Conservation (phyloP, 2,888 invertebrate species). For the Andrena flavipes region DNA sequence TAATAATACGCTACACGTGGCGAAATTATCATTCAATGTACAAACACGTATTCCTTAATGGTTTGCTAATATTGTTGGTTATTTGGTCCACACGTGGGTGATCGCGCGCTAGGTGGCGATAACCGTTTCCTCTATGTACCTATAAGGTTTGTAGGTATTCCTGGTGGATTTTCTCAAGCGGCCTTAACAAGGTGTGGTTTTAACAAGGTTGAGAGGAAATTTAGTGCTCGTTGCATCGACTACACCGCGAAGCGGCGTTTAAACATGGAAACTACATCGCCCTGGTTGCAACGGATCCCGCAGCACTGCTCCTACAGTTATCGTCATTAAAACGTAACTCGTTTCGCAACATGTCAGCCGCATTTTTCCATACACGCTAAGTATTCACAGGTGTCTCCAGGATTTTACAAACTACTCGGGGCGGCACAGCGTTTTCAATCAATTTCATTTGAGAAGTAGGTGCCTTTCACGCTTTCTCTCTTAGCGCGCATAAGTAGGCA, state of each 20-base stretch:
- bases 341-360: slow-evolving; percentile 44
- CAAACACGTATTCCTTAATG: neutral
- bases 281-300: slow-evolving; percentile 11
- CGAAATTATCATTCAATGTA: neutral
- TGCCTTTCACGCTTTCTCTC: neutral
- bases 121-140: slow-evolving; percentile 1
- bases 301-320: slow-evolving; percentile 4
- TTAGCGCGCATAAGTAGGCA: neutral
- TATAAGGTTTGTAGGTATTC: slow-evolving; percentile 25
- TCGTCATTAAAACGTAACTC: slow-evolving; percentile 47
- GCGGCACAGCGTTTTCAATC: neutral
- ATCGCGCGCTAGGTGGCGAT: slow-evolving; percentile 13
- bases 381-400: slow-evolving; percentile 2
- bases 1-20: neutral
- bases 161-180: slow-evolving; percentile 65
- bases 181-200: slow-evolving; percentile 77
- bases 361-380: slow-evolving; percentile 3
- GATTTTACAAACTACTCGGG: neutral
- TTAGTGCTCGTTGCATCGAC: slow-evolving; percentile 71
- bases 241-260: slow-evolving; percentile 52
- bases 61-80: slow-evolving; percentile 17
- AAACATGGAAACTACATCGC: slow-evolving; percentile 41
- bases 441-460: neutral
- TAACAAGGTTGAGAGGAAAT: slow-evolving; percentile 63
- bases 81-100: slow-evolving; percentile 38